Evolutionary conservation across 2,797 vertebrate genomes (phyloP), one percentile per base, ranked within the genome.

Genomic region (Coracias cyanogaster): DNA sequence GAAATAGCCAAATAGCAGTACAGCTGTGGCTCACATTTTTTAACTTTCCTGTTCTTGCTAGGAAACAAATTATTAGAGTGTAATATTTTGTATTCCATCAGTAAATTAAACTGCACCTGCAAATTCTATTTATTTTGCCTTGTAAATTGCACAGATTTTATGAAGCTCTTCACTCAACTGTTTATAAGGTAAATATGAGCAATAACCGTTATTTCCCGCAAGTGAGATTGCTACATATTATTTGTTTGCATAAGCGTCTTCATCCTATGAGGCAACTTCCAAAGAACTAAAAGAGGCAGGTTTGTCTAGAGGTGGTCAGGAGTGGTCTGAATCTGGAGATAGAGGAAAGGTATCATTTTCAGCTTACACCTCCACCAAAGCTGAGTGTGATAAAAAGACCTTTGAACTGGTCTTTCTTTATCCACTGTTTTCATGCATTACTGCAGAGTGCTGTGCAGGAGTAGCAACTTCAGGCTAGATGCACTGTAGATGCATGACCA

Each of bases 91-190:
- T n/a, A 89, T 94, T 46, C 48, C 1, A 0, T 33, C 83, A 76
- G 31, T 70, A 90, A 90, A 94, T 96, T 90, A 92, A 92, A 55
- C 25, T 70, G 25, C 51, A 62, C 14, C 62, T 66, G 21, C 28
- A 89, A 86, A 82, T 84, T 33, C 60, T 79, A 31, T 86, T 86
- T 90, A 62, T 84, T 91, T 82, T 73, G 4, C 26, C 74, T 55
- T 86, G 54, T 64, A 77, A 87, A 87, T 67, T 64, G 18, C 57
- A 49, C 28, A 31, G 16, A 41, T 85, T 94, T 95, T 85, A 80
- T 77, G 60, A 66, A 86, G 15, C 58, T 96, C 39, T 90, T 79
- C 66, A 65, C 21, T 79, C 61, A 84, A 45, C n/a, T 76, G 35
- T 79, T 82, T 60, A 49, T 77, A 45, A 86, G 41, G 70, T 72